These are phyloP conservation scores for Umimayanthus chanpuru DNA, from an alignment of 92 coral and sea anemone species.

Conservation along the genomic window DNA sequence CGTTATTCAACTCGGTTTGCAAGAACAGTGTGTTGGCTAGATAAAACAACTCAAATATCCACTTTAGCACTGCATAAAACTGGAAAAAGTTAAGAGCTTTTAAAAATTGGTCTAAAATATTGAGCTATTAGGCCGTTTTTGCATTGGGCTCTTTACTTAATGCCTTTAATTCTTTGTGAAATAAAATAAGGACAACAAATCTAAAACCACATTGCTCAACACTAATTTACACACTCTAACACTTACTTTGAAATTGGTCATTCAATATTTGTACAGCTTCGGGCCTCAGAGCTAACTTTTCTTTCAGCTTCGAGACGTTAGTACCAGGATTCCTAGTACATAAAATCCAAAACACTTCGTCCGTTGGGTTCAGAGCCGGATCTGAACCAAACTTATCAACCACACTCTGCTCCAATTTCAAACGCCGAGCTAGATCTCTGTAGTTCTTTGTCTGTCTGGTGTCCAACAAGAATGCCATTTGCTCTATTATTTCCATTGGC, in stretches of 20 bases:
- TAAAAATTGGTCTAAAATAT: too few relatives aligned
- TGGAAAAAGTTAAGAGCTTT: too few relatives aligned
- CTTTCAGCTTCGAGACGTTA: background rate
- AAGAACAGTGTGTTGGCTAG: too few relatives aligned
- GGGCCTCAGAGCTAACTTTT: background rate
- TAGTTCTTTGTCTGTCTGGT: background rate
- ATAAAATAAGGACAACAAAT: too few relatives aligned
- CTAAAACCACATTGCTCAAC: background rate
- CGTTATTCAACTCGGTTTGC: too few relatives aligned
- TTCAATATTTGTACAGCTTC: background rate
- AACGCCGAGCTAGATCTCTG: background rate
- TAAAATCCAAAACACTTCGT: background rate
- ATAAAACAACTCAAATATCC: too few relatives aligned
- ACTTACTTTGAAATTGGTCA: background rate
- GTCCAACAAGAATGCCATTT: background rate
- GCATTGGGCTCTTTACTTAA: too few relatives aligned
- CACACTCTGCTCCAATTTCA: background rate
- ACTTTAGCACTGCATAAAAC: too few relatives aligned
- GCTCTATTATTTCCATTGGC: constrained; percentile 2
- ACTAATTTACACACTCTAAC: background rate
- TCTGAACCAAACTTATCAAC: constrained; percentile 2
- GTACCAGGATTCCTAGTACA: background rate
- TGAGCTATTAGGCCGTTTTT: too few relatives aligned
- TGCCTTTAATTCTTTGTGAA: too few relatives aligned
- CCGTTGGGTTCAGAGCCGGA: background rate